Base-by-base conservation (phyloP, 1,140 invertebrate genomes). In the Micrasema longulum region DNA sequence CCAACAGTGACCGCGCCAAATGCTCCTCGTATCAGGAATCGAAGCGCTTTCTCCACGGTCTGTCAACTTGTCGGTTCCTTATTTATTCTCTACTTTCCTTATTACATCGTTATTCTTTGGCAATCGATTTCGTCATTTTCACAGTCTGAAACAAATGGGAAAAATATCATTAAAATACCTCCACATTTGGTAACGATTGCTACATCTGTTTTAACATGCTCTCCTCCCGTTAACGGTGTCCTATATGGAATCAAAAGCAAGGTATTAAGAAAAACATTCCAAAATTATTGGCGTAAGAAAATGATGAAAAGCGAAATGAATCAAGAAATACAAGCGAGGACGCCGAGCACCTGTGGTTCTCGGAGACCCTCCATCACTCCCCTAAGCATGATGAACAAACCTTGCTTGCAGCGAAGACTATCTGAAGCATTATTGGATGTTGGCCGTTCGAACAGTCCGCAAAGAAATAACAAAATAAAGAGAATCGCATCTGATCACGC, bases 201-300 rank as follows among this genome's bases (percentile, higher is more conserved):
- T 10, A 87, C 87, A 4, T 83, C 87, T 0, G 82, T 93, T 2
- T 80, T 94, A 14, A 87, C 90, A 2, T 89, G 88, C 43, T 90
- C 91, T 9, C 90, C 92, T 7, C 87, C 89, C 0, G 84, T 93
- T 26, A 93, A 94, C 77, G 90, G 89, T 2, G 87, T 94, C 22
- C 81, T 94, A 7, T 94, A 95, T 80, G 92, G 92, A 16, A 86
- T 93, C 47, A 91, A 92, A 78, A 93, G 90, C 77, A 89, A 90
- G 80, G 86, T 86, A 0, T 79, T 92, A 11, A 84, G 89, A 72
- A 89, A 91, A 78, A 91, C 91, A 31, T 89, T 94, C 66, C 86
- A 91, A 74, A 93, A 93, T 76, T 93, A 93, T 78, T 89, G 91
- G 87, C 83, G 92, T n/a, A 93, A 93, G 81, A 88, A 93, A 80